Evolutionary conservation across 2,797 vertebrate species (phyloP), one percentile per base, ranked within the genome.

Genomic region (Darevskia nairensis): DNA sequence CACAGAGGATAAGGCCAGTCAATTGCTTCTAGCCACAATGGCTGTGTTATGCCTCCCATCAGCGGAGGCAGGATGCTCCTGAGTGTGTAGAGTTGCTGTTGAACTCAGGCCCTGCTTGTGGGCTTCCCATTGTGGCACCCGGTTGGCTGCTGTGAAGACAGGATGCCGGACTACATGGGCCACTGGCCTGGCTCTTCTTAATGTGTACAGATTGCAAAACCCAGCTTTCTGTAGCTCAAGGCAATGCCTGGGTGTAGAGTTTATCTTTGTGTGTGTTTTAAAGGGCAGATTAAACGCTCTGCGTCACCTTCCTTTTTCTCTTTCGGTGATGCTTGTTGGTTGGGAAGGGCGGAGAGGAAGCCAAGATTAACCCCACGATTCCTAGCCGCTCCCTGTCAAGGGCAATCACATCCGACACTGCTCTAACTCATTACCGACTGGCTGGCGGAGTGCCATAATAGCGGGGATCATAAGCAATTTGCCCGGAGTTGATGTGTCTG

Each of bases 381-480:
- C 11, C 21, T 66, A 78, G 81, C 80, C 44, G 44, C 55, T 1
- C 17, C 2, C n/a, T 68, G 80, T 44, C 80, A 11, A 44, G 75
- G 77, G 29, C 27, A n/a, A 46, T 71, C 64, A 64, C 3, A 0
- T 39, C 35, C 11, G 19, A 23, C 8, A 0, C 46, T 6, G 35
- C 19, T 80, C 76, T 25, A 64, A 66, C 85, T 89, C 71, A 2
- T 83, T 35, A 8, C 35, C 11, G 10, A 74, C 64, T 75, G 3
- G 10, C 68, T 83, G 66, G 85, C 44, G 1, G 0, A 1, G n/a
- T 21, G 6, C 13, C 83, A 50, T 59, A n/a, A 39, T 1, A 29
- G 72, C 71, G 3, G 27, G 8, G 44, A 2, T 66, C 80, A 0
- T 11, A 4, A 41, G 2, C 35, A 44, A 85, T 79, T 76, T 71